Conservation (phyloP, 30 jellyfish, hydroid and myxozoan genomes). For the Aurelia sp. region DNA sequence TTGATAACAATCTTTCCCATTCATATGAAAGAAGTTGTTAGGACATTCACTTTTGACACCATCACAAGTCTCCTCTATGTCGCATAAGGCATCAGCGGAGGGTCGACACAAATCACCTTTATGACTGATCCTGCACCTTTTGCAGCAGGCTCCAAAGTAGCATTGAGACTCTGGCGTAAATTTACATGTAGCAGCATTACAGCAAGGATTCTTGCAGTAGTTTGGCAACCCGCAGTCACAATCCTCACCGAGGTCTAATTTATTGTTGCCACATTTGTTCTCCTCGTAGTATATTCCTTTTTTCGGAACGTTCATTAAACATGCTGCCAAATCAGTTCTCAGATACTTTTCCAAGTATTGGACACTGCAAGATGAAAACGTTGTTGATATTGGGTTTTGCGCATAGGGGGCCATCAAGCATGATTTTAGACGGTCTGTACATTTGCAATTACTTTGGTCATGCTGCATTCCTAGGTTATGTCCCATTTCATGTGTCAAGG, state of each 20-base stretch:
- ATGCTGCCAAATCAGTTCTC: conserved; percentile 26
- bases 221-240: conserved; percentile 67
- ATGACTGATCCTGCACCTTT: conserved; percentile 15
- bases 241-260: conserved; percentile 60
- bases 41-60: conserved; percentile 45
- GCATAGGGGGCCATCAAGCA: conserved; percentile 75
- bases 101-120: conserved; percentile 53
- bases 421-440: conserved; percentile 27
- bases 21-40: conserved; percentile 24
- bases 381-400: conserved; percentile 51
- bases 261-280: conserved; percentile 53
- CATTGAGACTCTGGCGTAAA: conserved; percentile 62
- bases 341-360: conserved; percentile 23
- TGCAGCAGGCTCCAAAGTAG: conserved; percentile 56
- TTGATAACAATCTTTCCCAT: conserved; percentile 47
- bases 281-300: conserved; percentile 18
- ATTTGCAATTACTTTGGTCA: conserved; percentile 57
- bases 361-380: conserved; percentile 75
- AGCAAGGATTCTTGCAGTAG: conserved; percentile 59
- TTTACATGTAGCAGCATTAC: conserved; percentile 62
- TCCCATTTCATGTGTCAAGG: conserved; percentile 93
- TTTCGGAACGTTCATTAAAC: conserved; percentile 48
- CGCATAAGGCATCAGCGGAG: conserved; percentile 32
- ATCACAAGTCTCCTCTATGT: conserved; percentile 53
- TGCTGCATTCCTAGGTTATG: conserved; percentile 90